Conservation (phyloP, 2,113 vertebrate genomes). For the Thomomys bottae region DNA sequence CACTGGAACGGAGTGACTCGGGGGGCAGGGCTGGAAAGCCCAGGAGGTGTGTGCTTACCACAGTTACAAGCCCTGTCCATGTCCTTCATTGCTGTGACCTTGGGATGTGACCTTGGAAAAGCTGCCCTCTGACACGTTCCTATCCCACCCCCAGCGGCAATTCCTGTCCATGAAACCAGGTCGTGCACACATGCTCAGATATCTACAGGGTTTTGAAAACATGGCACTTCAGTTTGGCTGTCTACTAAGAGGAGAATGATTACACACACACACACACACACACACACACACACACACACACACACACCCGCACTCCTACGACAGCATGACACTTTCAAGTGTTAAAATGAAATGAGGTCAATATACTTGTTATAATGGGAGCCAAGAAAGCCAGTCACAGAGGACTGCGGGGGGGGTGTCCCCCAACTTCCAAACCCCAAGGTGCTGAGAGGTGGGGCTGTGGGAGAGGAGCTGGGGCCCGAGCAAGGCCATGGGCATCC, state of each 20-base stretch:
- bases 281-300: too few relatives aligned
- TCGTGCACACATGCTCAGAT: neutral
- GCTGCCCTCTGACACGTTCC: neutral
- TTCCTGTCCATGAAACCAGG: neutral
- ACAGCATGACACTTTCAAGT: too few relatives aligned
- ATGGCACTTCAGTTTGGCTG: neutral
- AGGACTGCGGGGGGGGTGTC: neutral
- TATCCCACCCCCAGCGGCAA: neutral
- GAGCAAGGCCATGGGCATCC: neutral
- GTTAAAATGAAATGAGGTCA: neutral
- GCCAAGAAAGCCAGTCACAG: neutral
- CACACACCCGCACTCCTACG: too few relatives aligned
- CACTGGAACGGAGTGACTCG: neutral
- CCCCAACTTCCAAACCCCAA: neutral
- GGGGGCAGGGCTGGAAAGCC: neutral
- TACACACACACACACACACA: neutral
- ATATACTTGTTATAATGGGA: neutral
- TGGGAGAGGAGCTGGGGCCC: neutral
- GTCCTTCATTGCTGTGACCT: neutral
- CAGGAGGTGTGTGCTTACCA: fast-evolving
- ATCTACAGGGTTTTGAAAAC: neutral
- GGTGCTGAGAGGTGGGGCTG: neutral
- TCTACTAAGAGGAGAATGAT: neutral
- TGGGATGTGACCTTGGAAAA: neutral
- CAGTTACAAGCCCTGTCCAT: too few relatives aligned